These are phyloP conservation scores for Drosophila hamatofila DNA, from an alignment of 2,888 invertebrate species.

Conservation along the genomic window DNA sequence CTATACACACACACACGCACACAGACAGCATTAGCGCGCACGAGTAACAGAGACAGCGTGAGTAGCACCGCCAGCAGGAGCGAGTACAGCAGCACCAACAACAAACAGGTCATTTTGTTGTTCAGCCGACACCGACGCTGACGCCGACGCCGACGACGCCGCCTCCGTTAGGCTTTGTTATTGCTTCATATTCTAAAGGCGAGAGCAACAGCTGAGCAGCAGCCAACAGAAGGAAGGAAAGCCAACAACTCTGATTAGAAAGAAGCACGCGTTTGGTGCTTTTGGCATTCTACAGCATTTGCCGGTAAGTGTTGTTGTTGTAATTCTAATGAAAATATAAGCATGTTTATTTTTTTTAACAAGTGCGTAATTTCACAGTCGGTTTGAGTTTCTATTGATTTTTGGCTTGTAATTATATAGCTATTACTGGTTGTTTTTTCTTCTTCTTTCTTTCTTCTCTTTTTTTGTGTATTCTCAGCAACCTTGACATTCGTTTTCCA, in stretches of 20 bases:
- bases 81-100: conserved; percentile 50
- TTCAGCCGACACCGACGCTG: conserved; percentile 9
- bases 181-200: not conserved
- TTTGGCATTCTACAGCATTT: conserved; percentile 30
- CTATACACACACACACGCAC: conserved; percentile 2
- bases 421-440: conserved; percentile 48
- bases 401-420: conserved; percentile 48
- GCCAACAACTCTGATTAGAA: conserved; percentile 19
- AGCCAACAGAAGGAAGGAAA: not conserved
- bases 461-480: too few species aligned
- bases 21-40: conserved; percentile 6
- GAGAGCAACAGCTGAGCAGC: conserved; percentile 43
- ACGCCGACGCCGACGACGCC: not conserved
- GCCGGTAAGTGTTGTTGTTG: conserved; percentile 46
- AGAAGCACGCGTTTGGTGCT: conserved; percentile 20
- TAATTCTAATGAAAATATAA: not conserved
- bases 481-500: conserved; percentile 72
- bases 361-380: conserved; percentile 56
- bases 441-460: too few species aligned
- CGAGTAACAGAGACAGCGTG: conserved; percentile 31
- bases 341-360: not conserved
- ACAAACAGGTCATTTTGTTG: conserved; percentile 45
- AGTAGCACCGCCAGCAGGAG: conserved; percentile 33
- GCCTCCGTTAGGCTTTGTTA: not conserved
- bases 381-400: conserved; percentile 50